Base-by-base conservation (phyloP, 2,113 vertebrate species). In the Daubentonia madagascariensis region DNA sequence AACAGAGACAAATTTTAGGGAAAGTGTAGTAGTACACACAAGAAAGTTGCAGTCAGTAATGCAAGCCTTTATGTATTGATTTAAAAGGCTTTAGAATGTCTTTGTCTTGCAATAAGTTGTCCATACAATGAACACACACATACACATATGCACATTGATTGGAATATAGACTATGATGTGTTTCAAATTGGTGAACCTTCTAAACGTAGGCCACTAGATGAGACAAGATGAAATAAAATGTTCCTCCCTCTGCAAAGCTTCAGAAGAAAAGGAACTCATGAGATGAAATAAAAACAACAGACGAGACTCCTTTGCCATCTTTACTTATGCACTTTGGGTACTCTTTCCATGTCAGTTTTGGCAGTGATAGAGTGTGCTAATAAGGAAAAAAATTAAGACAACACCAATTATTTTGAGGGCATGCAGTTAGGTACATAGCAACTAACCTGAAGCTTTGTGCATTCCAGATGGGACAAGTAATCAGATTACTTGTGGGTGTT, bases 381-480 rank as follows among this genome's bases (percentile, higher is more conserved):
- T 50, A 94, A 96, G 68, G 88, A 75, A 65, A 81, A 87, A 87
- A 93, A 96, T 3, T 45, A 85, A 96, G 68, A 92, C 40, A 96
- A 30, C 94, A 96, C 17, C 61, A 95, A 57, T 81, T 95, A 96
- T 94, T 96, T 57, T 88, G 48, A 73, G 61, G 35, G 30, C 20
- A 73, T 48, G 37, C 25, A 96, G 75, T 85, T 97, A 90, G 89
- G 84, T 91, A 91, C 65, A 81, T 3, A 81, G 59, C 89, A 83
- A 92, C 97, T 93, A 97, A 96, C 97, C 92, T 92, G 91, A 96
- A 97, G 61, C 75, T 97, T 90, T 87, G 75, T 91, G 76, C 76
- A 92, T 91, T 96, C 97, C 96, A 98, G 97, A 98, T 98, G 97
- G 97, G 94, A 95, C 95, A 95, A 95, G 67, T 94, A 97, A 98